Conservation (phyloP, 1,140 invertebrate species). For the Halyomorpha halys region DNA sequence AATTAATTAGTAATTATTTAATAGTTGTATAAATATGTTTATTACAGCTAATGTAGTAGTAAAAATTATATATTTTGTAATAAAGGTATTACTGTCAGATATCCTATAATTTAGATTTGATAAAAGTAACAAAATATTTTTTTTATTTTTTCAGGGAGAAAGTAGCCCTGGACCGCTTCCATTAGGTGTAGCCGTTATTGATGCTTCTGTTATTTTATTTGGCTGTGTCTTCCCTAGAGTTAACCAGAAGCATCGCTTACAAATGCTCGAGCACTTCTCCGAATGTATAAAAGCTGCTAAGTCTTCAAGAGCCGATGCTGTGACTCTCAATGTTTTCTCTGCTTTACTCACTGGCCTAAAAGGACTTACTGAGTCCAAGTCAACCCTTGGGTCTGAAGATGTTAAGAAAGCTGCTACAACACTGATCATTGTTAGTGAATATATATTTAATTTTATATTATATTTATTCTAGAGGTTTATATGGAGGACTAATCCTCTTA, state of each 20-base stretch:
- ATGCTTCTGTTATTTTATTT: slow-evolving; percentile 85
- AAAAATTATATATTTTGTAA: too few species aligned
- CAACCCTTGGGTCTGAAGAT: slow-evolving; percentile 75
- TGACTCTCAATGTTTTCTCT: slow-evolving; percentile 95
- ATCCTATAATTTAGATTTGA: background rate
- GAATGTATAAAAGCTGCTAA: slow-evolving; percentile 91
- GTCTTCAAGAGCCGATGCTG: slow-evolving; percentile 80
- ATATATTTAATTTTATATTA: too few species aligned
- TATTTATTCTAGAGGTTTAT: too few species aligned
- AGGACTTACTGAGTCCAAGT: slow-evolving; percentile 77
- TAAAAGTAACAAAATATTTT: background rate
- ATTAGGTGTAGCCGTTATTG: slow-evolving; percentile 92
- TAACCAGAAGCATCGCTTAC: slow-evolving; percentile 86
- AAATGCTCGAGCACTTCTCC: slow-evolving; percentile 93
- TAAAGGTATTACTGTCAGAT: slow-evolving; percentile 13
- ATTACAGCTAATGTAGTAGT: too few species aligned
- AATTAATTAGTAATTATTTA: too few species aligned
- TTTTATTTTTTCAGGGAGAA: slow-evolving; percentile 9
- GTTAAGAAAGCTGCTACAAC: slow-evolving; percentile 75
- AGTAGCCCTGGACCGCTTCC: slow-evolving; percentile 73
- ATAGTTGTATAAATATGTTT: too few species aligned
- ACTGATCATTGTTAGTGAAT: slow-evolving; percentile 52
- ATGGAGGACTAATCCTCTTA: too few species aligned
- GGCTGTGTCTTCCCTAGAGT: slow-evolving; percentile 88
- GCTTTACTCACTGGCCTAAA: slow-evolving; percentile 83